These are phyloP conservation scores for Oeneis ivallda DNA, from an alignment of 2,888 invertebrate genomes.

Conservation along the genomic window DNA sequence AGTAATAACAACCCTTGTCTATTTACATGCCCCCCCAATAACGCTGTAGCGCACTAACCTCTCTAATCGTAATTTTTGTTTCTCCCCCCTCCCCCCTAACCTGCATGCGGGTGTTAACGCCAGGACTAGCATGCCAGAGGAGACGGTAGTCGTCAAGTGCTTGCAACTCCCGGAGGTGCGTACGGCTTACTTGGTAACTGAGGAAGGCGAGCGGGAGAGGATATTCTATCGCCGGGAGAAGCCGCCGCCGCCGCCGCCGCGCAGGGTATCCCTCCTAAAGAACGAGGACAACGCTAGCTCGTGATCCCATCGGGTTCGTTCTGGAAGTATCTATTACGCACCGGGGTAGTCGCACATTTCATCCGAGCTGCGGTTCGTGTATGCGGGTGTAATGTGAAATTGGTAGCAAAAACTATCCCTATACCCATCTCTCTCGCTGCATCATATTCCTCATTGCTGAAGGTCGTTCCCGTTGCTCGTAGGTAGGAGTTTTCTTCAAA, in stretches of 20 bases:
- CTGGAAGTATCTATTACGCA: slow-evolving; percentile 44
- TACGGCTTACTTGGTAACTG: slow-evolving; percentile 60
- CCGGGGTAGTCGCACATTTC: slow-evolving; percentile 43
- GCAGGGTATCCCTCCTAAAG: slow-evolving; percentile 65
- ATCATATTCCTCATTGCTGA: neutral
- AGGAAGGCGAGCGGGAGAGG: slow-evolving; percentile 37
- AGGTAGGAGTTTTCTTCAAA: too few relatives aligned
- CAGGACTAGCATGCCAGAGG: slow-evolving; percentile 61
- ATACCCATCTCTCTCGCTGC: neutral
- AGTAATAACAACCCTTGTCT: slow-evolving; percentile 11
- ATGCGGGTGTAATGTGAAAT: slow-evolving; percentile 1
- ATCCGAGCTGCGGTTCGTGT: neutral
- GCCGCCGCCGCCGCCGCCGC: slow-evolving; percentile 70
- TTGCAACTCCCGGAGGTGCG: slow-evolving; percentile 67
- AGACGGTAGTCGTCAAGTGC: slow-evolving; percentile 63
- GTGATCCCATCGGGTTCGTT: slow-evolving; percentile 58
- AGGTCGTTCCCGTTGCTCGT: too few relatives aligned
- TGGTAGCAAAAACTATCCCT: neutral
- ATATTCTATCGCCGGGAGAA: slow-evolving; percentile 53
- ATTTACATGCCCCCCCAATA: slow-evolving; percentile 16
- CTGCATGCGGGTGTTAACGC: slow-evolving; percentile 62
- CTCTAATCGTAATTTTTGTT: slow-evolving; percentile 40
- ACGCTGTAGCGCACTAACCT: slow-evolving; percentile 38
- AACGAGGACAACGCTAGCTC: slow-evolving; percentile 57
- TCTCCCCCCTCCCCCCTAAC: slow-evolving; percentile 48